Conservation (phyloP, 2,888 invertebrate genomes). For the Tetragonisca angustula region DNA sequence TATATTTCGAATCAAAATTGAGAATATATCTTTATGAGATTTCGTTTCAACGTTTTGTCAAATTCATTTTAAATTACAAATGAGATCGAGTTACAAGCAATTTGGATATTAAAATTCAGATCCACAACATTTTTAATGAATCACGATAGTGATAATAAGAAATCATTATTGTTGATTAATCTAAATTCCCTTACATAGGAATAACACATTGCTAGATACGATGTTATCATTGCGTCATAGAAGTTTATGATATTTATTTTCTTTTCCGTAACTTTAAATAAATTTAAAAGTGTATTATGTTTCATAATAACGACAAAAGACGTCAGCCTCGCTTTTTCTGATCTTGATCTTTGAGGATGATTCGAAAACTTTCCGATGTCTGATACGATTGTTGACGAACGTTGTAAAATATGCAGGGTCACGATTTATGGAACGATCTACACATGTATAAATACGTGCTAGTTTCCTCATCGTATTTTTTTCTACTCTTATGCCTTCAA, state of each 20-base stretch:
- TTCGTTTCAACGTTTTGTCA: too few species aligned
- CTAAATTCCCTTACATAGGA: not conserved
- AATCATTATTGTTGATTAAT: not conserved
- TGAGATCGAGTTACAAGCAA: too few species aligned
- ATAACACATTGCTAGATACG: not conserved
- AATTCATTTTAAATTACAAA: too few species aligned
- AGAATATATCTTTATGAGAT: too few species aligned
- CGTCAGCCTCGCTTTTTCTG: not conserved
- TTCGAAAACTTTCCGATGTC: constrained; percentile 19
- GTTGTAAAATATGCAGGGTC: constrained; percentile 39
- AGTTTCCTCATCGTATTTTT: not conserved
- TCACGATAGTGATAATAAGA: not conserved
- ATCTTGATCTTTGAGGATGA: not conserved
- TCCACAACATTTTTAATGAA: not conserved
- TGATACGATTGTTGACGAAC: constrained; percentile 8
- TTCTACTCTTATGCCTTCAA: not conserved
- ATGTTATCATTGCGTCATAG: not conserved
- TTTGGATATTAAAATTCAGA: not conserved
- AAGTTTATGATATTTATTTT: not conserved
- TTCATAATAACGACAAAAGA: not conserved
- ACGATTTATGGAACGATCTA: constrained; percentile 35
- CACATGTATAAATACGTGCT: not conserved
- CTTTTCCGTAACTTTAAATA: not conserved
- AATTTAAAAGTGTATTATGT: constrained; percentile 7
- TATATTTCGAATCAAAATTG: too few species aligned